Conservation (phyloP, 2,888 invertebrate species). For the Callinectes sapidus region DNA sequence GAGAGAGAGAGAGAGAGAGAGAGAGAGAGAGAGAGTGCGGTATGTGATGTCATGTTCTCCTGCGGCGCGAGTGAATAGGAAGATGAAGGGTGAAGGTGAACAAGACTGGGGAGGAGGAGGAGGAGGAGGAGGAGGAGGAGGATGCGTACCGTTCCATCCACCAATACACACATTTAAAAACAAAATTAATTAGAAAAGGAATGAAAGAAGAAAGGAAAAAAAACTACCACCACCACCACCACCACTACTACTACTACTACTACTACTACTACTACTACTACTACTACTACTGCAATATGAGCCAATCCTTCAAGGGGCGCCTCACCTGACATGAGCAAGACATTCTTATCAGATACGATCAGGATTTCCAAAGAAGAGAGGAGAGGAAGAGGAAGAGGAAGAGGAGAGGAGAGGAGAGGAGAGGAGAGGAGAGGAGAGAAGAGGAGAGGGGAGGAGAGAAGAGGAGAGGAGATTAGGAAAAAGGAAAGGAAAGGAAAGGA, state of each 20-base stretch:
- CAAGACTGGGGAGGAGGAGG: slow-evolving; percentile 2
- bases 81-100: slow-evolving; percentile 34
- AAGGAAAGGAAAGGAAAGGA: background rate
- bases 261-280: background rate
- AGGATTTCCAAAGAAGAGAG: background rate
- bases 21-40: too few relatives aligned
- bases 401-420: background rate
- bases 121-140: background rate
- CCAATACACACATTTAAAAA: background rate
- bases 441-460: background rate
- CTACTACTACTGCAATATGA: background rate
- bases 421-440: background rate
- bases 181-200: background rate
- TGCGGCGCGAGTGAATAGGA: background rate
- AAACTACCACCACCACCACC: background rate
- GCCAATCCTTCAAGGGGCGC: background rate
- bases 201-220: background rate
- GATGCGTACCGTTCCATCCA: background rate
- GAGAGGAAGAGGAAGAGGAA: background rate
- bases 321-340: background rate
- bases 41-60: slow-evolving; percentile 10
- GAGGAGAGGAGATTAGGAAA: background rate
- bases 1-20: too few relatives aligned
- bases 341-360: background rate
- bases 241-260: background rate